Evolutionary conservation across 1,140 invertebrate genomes (phyloP).

Genomic region (Littorina saxatilis): DNA sequence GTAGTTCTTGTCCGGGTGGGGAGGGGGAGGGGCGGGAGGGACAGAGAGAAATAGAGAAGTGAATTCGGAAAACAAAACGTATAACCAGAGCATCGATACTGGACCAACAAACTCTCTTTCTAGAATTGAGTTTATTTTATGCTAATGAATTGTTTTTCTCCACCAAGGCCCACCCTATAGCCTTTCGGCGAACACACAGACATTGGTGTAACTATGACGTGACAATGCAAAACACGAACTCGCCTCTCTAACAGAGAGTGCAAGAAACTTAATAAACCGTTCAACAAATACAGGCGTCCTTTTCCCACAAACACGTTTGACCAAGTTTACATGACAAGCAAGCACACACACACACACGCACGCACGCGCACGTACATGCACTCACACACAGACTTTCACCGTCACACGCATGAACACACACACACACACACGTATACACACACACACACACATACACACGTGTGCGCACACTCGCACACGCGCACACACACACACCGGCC

Average conservation of each 20-base stretch:
- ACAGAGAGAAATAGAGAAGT: not conserved
- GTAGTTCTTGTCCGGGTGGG: too few species aligned
- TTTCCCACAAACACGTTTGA: too few species aligned
- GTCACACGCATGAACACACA: not conserved
- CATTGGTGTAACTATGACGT: too few species aligned
- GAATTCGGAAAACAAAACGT: not conserved
- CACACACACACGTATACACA: not conserved
- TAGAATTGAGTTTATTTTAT: not conserved
- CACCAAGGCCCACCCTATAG: too few species aligned
- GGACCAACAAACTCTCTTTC: not conserved
- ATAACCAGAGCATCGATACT: not conserved
- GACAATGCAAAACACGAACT: too few species aligned
- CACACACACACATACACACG: slow-evolving; percentile 3
- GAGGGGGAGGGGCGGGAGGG: not conserved
- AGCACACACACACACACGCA: not conserved
- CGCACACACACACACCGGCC: too few species aligned
- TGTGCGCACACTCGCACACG: slow-evolving; percentile 5
- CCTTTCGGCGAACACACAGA: too few species aligned
- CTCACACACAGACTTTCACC: slow-evolving; percentile 18
- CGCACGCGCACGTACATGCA: slow-evolving; percentile 15
- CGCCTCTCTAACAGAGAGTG: too few species aligned
- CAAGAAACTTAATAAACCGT: too few species aligned
- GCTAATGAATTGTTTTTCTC: too few species aligned
- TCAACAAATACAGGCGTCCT: too few species aligned
- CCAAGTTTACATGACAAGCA: too few species aligned